Evolutionary conservation across 1,140 invertebrate species (phyloP).

Genomic region (Zophobas atratus): DNA sequence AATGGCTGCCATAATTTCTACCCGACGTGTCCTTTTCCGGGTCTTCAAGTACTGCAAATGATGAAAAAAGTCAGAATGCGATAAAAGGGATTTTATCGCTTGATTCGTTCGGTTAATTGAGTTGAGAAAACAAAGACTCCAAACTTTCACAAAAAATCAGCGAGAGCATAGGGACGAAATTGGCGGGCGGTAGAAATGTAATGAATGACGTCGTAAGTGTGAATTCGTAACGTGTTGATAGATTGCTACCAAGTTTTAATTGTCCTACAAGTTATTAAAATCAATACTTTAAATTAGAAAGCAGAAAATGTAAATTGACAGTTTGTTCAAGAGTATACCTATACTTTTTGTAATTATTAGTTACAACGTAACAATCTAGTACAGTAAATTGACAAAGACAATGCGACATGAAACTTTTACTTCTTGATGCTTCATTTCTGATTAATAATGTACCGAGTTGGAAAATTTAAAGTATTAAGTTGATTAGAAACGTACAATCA

Average conservation of each 20-base stretch:
- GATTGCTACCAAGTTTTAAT: neutral
- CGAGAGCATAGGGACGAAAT: neutral
- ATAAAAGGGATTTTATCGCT: constrained; percentile 56
- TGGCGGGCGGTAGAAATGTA: neutral
- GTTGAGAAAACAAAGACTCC: neutral
- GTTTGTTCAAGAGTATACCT: too few relatives aligned
- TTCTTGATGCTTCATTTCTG: too few relatives aligned
- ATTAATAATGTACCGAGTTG: neutral
- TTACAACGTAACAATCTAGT: neutral
- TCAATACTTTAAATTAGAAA: too few relatives aligned
- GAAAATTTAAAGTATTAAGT: neutral
- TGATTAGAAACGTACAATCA: too few relatives aligned
- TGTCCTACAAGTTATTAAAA: neutral
- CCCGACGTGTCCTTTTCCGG: constrained; percentile 78
- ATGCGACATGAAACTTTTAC: too few relatives aligned
- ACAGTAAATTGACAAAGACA: neutral
- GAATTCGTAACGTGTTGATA: neutral
- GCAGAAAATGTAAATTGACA: too few relatives aligned
- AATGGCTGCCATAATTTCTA: constrained; percentile 83
- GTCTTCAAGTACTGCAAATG: constrained; percentile 77
- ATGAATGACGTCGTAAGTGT: neutral
- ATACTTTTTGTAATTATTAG: too few relatives aligned
- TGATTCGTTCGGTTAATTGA: constrained; percentile 26
- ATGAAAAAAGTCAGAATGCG: constrained; percentile 77
- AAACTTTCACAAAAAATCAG: constrained; percentile 33